Evolutionary conservation across 2,797 vertebrate species (phyloP).

Genomic region (Pitangus sulphuratus): DNA sequence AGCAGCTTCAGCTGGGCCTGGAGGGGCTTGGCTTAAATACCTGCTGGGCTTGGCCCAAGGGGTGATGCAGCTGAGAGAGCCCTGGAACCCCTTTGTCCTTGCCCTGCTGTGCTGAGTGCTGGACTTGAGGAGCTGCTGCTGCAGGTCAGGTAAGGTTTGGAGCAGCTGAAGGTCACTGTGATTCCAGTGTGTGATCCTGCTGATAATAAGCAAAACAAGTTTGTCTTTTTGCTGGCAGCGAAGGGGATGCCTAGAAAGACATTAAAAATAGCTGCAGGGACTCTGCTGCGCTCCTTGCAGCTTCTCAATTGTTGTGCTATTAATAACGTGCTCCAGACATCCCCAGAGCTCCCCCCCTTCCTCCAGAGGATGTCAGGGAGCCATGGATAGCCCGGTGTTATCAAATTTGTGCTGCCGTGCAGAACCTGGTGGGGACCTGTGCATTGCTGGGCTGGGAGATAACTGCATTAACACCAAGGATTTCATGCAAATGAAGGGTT

Average conservation of each 20-base stretch:
- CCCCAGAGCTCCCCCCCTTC: not conserved
- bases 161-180: not conserved
- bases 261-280: not conserved
- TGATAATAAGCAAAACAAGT: not conserved
- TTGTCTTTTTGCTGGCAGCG: not conserved
- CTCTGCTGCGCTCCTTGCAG: not conserved
- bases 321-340: not conserved
- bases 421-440: not conserved
- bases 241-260: not conserved
- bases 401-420: not conserved
- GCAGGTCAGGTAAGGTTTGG: not conserved
- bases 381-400: fast-evolving
- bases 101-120: not conserved
- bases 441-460: fast-evolving
- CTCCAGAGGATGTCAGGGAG: not conserved
- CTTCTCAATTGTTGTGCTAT: not conserved
- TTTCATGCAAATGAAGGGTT: not conserved
- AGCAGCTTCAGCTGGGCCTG: not conserved
- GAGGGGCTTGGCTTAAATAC: fast-evolving
- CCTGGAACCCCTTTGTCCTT: fast-evolving
- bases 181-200: not conserved
- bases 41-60: fast-evolving
- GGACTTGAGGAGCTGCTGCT: not conserved
- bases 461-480: fast-evolving
- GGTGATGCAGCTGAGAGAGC: fast-evolving